Evolutionary conservation across 1,140 invertebrate species (phyloP), one percentile per base, ranked within the genome.

Genomic region (Anthonomus grandis): DNA sequence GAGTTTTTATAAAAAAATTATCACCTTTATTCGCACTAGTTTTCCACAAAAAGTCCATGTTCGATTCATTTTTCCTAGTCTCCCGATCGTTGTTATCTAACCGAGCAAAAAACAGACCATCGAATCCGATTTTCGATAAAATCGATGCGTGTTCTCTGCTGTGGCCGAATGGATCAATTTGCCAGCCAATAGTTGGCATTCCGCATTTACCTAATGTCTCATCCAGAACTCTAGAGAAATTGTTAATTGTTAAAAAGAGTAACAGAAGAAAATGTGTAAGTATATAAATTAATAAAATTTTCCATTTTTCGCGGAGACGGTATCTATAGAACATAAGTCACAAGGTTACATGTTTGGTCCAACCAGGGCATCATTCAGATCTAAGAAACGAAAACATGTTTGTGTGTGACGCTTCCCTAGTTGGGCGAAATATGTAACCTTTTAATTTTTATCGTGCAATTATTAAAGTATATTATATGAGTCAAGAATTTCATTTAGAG

Each of bases 21-120:
- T 71, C 69, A 74, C 75, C 76, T 41, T 77, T 66, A 53, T 78
- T 79, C 42, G 82, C 77, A 79, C 87, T 79, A 64, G 74, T 81
- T 69, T 83, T 76, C 89, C 90, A 92, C 55, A 90, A 75, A 68
- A 89, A 82, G 70, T 92, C 90, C 76, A 90, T 78, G 34, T 78
- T 81, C 68, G 83, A 83, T 22, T 79, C 75, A 22, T 79, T 73
- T 46, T 80, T 72, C 64, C 90, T 76, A 1, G 76, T 64, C 19
- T 75, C 74, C 65, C 85, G 85, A 67, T 91, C 88, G 64, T 85
- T 79, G 70, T 88, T 84, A 68, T 93, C 88, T 25, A 90, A 77
- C 45, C 90, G 78, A 17, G 84, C 86, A 71, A 87, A 79, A 70
- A 86, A 86, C 15, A 87, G 15, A 6, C 85, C 87, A 74, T 90